Percentiles rank a stretch among this genome's conserved stretches.
phyloP scores from a whole-genome alignment of 23 tunicate species.

The Pegea sp. region DNA sequence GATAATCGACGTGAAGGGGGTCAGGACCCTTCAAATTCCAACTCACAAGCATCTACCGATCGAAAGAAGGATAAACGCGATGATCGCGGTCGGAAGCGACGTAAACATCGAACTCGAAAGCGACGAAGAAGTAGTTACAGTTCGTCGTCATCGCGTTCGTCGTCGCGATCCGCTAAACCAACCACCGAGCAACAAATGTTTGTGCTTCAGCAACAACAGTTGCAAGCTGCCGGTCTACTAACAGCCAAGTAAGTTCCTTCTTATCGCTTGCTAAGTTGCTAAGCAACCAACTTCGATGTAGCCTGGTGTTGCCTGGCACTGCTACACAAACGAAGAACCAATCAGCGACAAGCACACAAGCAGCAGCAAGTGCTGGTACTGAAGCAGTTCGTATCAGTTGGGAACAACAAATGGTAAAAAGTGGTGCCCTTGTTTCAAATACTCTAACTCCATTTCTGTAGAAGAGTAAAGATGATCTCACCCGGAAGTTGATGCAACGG shows the following conservation, averaged over 20 bases:
- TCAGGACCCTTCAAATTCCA: too few relatives aligned
- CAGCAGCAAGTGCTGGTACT: constrained; percentile 8
- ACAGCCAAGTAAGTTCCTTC: constrained; percentile 23
- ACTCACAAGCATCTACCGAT: not conserved
- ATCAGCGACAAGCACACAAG: constrained; percentile 3
- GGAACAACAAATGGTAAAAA: constrained; percentile 62
- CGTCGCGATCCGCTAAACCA: constrained; percentile 13
- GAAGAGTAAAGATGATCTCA: constrained; percentile 73
- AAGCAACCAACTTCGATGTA: too few relatives aligned
- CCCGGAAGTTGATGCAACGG: constrained; percentile 70
- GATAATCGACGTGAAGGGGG: too few relatives aligned
- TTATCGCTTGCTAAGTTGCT: not conserved
- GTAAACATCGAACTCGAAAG: not conserved
- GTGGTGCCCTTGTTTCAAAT: too few relatives aligned
- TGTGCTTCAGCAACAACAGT: constrained; percentile 61
- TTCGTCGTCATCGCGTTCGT: constrained; percentile 8
- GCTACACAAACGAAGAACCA: constrained; percentile 3
- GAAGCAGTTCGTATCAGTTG: constrained; percentile 17
- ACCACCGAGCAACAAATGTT: constrained; percentile 46
- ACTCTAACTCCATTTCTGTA: too few relatives aligned
- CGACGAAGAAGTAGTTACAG: constrained; percentile 32
- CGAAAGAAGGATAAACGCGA: not conserved
- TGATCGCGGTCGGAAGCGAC: not conserved
- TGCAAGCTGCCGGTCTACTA: constrained; percentile 78
- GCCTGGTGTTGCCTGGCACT: constrained; percentile 12